These are phyloP conservation scores for Sarcophaga bullata DNA, from an alignment of 1,140 invertebrate species.

Conservation along the genomic window DNA sequence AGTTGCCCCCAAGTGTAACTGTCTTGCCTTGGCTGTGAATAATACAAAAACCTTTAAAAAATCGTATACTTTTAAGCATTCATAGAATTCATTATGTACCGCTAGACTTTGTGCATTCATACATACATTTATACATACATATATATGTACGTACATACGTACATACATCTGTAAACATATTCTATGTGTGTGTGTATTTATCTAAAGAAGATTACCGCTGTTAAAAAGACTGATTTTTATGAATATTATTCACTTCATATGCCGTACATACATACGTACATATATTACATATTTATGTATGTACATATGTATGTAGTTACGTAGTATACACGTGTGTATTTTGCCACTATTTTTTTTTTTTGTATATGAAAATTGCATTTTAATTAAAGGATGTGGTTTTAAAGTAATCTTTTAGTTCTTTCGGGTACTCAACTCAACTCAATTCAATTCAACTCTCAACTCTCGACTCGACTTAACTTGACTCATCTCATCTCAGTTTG, in stretches of 20 bases:
- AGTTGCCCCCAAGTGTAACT: too few relatives aligned
- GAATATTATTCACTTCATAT: conserved; percentile 12
- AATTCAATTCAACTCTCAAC: too few relatives aligned
- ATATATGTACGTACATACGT: too few relatives aligned
- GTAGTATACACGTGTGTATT: too few relatives aligned
- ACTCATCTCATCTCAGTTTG: too few relatives aligned
- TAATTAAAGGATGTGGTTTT: conserved; percentile 24
- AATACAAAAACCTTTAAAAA: conserved; percentile 7
- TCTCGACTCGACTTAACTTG: too few relatives aligned
- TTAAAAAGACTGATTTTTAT: conserved; percentile 4
- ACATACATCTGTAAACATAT: not conserved
- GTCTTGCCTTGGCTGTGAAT: not conserved
- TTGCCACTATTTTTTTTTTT: too few relatives aligned
- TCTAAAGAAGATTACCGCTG: conserved; percentile 2
- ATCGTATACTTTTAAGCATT: not conserved
- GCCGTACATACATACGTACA: not conserved
- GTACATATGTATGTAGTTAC: too few relatives aligned
- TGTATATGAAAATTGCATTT: not conserved
- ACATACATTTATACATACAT: too few relatives aligned
- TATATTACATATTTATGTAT: too few relatives aligned
- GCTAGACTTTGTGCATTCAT: too few relatives aligned
- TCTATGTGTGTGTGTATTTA: not conserved
- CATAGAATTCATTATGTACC: not conserved
- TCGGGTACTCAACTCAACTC: too few relatives aligned
- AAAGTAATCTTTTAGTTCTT: not conserved